phyloP scores from a whole-genome alignment of 2,888 invertebrate genomes.

The Schrankia costaestrigalis region DNA sequence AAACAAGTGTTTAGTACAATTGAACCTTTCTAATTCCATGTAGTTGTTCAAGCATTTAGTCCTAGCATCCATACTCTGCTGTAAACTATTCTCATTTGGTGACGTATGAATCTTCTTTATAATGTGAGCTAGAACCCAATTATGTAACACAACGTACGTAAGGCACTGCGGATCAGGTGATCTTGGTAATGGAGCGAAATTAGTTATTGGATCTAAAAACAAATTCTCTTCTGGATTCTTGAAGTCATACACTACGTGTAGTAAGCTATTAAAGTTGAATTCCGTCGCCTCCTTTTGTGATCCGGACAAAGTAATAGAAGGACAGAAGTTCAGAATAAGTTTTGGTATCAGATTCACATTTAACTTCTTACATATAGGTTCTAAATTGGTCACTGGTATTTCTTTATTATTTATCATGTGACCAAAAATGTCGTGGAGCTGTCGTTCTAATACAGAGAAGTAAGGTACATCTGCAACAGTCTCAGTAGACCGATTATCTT shows the following conservation, averaged over 20 bases:
- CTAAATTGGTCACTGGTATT: conserved; percentile 84
- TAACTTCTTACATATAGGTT: conserved; percentile 84
- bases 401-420: conserved; percentile 85
- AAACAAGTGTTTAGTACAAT: conserved; percentile 75
- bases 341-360: conserved; percentile 88
- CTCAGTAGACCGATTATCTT: conserved; percentile 51
- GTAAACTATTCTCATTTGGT: conserved; percentile 67
- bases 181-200: conserved; percentile 65
- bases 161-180: conserved; percentile 78
- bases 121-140: conserved; percentile 86
- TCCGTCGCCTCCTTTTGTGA: conserved; percentile 61
- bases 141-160: conserved; percentile 83
- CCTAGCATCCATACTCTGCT: conserved; percentile 78
- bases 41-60: conserved; percentile 82
- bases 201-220: conserved; percentile 66
- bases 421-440: conserved; percentile 82
- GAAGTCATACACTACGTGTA: conserved; percentile 66
- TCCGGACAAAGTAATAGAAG: conserved; percentile 77
- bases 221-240: conserved; percentile 72
- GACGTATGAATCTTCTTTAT: conserved; percentile 83
- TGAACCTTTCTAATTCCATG: conserved; percentile 77
- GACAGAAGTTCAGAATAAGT: conserved; percentile 86
- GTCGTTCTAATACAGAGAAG: conserved; percentile 75
- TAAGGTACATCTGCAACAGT: conserved; percentile 55
- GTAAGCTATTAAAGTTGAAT: conserved; percentile 59